phyloP scores from a whole-genome alignment of 2,113 vertebrate genomes.

The Limanda limanda region DNA sequence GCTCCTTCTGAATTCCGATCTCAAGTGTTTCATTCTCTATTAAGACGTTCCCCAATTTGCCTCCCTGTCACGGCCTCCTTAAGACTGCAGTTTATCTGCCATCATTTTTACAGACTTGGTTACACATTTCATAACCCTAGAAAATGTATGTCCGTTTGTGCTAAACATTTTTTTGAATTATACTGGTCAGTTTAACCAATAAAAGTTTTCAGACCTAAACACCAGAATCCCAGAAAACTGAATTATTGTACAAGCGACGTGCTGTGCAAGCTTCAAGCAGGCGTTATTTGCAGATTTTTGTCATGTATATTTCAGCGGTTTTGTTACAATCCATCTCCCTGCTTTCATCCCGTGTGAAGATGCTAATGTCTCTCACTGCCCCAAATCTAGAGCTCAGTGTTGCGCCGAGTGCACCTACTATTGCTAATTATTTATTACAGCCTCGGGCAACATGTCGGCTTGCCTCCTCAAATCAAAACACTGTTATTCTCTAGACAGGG shows the following conservation, averaged over 20 bases:
- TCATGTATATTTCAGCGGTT: slow-evolving; percentile 66
- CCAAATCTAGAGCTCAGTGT: slow-evolving; percentile 67
- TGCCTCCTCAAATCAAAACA: slow-evolving; percentile 71
- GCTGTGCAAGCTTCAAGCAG: slow-evolving; percentile 7
- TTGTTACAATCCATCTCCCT: slow-evolving; percentile 32
- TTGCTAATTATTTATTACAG: slow-evolving; percentile 80
- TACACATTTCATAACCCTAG: slow-evolving; percentile 14
- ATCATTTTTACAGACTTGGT: not conserved
- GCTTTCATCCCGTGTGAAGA: slow-evolving; percentile 46
- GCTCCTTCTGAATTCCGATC: slow-evolving; percentile 44
- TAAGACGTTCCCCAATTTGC: slow-evolving; percentile 27
- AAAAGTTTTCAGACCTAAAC: slow-evolving; percentile 12
- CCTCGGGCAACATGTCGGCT: slow-evolving; percentile 58
- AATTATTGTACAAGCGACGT: slow-evolving; percentile 8
- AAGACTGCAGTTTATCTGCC: not conserved
- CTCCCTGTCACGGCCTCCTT: too few species aligned
- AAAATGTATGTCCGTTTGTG: too few species aligned
- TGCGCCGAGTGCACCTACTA: slow-evolving; percentile 66
- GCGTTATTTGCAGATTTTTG: slow-evolving; percentile 38
- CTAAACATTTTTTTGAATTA: too few species aligned
- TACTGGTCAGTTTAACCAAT: not conserved
- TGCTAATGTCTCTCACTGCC: slow-evolving; percentile 57
- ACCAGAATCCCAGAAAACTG: slow-evolving; percentile 3
- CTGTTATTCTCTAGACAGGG: slow-evolving; percentile 61
- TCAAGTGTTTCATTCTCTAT: slow-evolving; percentile 54